A percentile compares a stretch with the other conserved stretches of the same genome.
These are phyloP conservation scores for Drosophila sulfurigaster DNA, from an alignment of 1,140 invertebrate species.

Conservation along the genomic window DNA sequence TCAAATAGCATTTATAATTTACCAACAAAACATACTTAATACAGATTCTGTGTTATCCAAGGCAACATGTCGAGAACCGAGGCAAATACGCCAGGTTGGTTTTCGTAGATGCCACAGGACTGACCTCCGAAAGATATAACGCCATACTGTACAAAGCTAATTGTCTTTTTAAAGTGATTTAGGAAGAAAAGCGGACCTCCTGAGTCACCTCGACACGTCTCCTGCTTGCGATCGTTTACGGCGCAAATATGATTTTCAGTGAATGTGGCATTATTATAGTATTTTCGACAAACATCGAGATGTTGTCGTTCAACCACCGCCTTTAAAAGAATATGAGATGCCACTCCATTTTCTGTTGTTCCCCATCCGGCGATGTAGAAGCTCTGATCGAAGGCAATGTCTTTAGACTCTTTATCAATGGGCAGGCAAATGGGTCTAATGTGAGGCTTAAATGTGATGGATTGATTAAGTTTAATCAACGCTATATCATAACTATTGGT, in stretches of 20 bases:
- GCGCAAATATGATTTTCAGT: constrained; percentile 88
- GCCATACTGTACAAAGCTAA: constrained; percentile 62
- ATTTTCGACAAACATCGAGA: constrained; percentile 53
- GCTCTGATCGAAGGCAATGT: constrained; percentile 46
- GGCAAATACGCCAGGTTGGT: constrained; percentile 75
- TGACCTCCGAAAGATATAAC: constrained; percentile 67
- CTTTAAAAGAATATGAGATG: constrained; percentile 44
- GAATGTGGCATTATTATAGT: constrained; percentile 43
- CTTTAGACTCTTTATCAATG: constrained; percentile 42
- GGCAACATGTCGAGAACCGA: constrained; percentile 75
- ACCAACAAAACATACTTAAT: constrained; percentile 18
- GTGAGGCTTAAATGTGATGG: constrained; percentile 53
- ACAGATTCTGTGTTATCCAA: constrained; percentile 79
- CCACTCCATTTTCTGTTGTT: constrained; percentile 41
- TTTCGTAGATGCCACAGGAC: constrained; percentile 46
- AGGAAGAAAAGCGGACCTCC: constrained; percentile 88
- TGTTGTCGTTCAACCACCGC: constrained; percentile 45
- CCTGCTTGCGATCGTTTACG: constrained; percentile 87
- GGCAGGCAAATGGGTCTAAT: constrained; percentile 77
- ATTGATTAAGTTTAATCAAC: constrained; percentile 84
- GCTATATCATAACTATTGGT: constrained; percentile 89
- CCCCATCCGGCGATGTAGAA: constrained; percentile 79
- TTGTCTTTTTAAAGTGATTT: too few relatives aligned
- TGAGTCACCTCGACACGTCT: constrained; percentile 91
- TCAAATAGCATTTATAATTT: too few relatives aligned